Conservation (phyloP, 2,888 invertebrate species). For the Dinocampus coccinellae region DNA sequence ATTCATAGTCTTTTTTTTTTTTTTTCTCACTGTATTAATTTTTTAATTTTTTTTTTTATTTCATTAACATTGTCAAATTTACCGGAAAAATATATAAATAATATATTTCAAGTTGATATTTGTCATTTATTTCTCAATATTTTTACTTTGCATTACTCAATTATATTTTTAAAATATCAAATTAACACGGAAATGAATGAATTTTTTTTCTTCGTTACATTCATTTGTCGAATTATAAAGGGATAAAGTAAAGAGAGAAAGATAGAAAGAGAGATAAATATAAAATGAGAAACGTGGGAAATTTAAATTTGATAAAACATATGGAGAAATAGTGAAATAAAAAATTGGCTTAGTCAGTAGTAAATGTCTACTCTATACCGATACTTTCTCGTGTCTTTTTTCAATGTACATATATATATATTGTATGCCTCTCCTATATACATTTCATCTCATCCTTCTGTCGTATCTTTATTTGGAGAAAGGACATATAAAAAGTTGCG, state of each 20-base stretch:
- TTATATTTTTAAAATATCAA: neutral
- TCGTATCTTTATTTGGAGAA: constrained; percentile 32
- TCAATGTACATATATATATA: neutral
- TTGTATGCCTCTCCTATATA: neutral
- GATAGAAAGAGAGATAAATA: neutral
- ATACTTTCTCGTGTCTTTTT: neutral
- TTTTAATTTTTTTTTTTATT: too few species aligned
- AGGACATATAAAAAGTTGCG: constrained; percentile 29
- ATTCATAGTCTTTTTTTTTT: constrained; percentile 44
- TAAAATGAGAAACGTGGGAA: constrained; percentile 40
- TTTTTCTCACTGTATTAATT: constrained; percentile 32
- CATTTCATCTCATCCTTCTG: constrained; percentile 7
- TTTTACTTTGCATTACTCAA: too few species aligned
- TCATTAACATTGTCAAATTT: too few species aligned
- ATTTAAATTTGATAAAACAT: constrained; percentile 62
- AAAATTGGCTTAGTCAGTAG: constrained; percentile 51
- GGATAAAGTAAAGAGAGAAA: neutral
- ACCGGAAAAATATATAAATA: too few species aligned
- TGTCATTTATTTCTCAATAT: too few species aligned
- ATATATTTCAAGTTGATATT: too few species aligned
- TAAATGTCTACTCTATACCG: neutral
- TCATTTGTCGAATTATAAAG: neutral
- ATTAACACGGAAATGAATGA: constrained; percentile 38
- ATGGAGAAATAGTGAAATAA: constrained; percentile 50
- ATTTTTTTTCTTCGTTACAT: neutral